These are phyloP conservation scores for Holothuria glaberrima DNA, from an alignment of 35 echinoderm and acorn worm genomes.

Conservation along the genomic window DNA sequence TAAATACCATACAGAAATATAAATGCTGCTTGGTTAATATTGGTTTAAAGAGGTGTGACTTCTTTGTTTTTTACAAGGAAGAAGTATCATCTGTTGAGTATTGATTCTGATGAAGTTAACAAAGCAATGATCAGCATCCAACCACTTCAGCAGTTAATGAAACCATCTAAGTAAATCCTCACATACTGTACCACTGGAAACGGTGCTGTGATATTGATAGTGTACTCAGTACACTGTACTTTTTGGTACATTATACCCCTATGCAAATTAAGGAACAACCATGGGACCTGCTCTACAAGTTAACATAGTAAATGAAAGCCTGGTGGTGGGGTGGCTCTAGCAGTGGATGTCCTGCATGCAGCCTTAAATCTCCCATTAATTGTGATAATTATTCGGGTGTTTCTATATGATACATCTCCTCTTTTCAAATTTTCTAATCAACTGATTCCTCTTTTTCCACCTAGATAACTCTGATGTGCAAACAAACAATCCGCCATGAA, in stretches of 20 bases:
- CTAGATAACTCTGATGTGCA: not conserved
- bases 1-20: too few relatives aligned
- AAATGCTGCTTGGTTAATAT: too few relatives aligned
- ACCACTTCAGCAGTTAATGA: too few relatives aligned
- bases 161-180: not conserved
- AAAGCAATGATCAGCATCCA: too few relatives aligned
- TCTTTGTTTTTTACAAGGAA: too few relatives aligned
- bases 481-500: not conserved
- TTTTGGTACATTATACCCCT: not conserved
- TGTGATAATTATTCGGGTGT: not conserved
- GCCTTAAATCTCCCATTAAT: not conserved
- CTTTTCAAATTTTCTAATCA: not conserved
- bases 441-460: not conserved
- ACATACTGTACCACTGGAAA: not conserved
- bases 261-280: not conserved
- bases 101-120: too few relatives aligned
- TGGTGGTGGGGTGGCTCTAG: not conserved
- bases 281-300: not conserved
- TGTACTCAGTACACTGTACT: not conserved
- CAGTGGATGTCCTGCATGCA: not conserved
- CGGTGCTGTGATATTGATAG: not conserved
- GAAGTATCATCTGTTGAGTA: too few relatives aligned
- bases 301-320: too few relatives aligned
- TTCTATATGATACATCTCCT: not conserved
- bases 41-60: too few relatives aligned